Percentiles rank a stretch among this genome's conserved stretches.
Evolutionary conservation across 2,888 invertebrate genomes (phyloP).

Genomic region (Ophion costatus): DNA sequence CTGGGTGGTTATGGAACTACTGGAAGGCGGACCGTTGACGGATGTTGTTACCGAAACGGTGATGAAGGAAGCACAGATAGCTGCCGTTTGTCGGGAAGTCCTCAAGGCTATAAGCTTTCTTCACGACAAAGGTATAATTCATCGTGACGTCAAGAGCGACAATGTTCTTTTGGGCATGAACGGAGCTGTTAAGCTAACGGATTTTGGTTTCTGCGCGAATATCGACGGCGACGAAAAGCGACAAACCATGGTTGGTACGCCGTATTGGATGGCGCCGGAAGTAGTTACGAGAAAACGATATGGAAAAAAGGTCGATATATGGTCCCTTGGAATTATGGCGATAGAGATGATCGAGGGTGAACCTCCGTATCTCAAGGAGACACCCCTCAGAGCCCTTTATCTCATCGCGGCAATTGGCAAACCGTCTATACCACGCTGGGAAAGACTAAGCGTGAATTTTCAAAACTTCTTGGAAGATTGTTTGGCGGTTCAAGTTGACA

Average conservation of each 20-base stretch:
- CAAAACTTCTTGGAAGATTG: slow-evolving; percentile 95
- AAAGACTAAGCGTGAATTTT: slow-evolving; percentile 90
- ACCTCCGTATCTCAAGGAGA: slow-evolving; percentile 98
- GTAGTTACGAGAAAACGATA: slow-evolving; percentile 96
- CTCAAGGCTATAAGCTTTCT: slow-evolving; percentile 95
- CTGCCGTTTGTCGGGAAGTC: slow-evolving; percentile 96
- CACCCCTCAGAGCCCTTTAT: slow-evolving; percentile 95
- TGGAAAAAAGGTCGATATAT: slow-evolving; percentile 96
- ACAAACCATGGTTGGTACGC: slow-evolving; percentile 99
- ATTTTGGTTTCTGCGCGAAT: slow-evolving; percentile 99
- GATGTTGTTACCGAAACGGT: slow-evolving; percentile 99
- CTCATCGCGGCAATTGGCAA: slow-evolving; percentile 97
- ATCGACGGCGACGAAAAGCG: slow-evolving; percentile 97
- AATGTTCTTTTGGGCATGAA: slow-evolving; percentile 97
- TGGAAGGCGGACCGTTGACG: slow-evolving; percentile 97
- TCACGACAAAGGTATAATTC: slow-evolving; percentile 95
- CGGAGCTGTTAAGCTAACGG: slow-evolving; percentile 95
- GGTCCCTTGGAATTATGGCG: slow-evolving; percentile 99
- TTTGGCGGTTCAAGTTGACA: slow-evolving; percentile 92
- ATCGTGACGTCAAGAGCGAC: slow-evolving; percentile 98
- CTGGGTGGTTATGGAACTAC: slow-evolving; percentile 98
- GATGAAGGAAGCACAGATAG: slow-evolving; percentile 98
- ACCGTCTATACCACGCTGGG: slow-evolving; percentile 94
- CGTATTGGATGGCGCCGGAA: slow-evolving; percentile 99
- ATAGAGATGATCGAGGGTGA: slow-evolving; percentile 99